These are phyloP conservation scores for Pelecanus crispus DNA, from an alignment of 2,113 vertebrate species.

Conservation along the genomic window DNA sequence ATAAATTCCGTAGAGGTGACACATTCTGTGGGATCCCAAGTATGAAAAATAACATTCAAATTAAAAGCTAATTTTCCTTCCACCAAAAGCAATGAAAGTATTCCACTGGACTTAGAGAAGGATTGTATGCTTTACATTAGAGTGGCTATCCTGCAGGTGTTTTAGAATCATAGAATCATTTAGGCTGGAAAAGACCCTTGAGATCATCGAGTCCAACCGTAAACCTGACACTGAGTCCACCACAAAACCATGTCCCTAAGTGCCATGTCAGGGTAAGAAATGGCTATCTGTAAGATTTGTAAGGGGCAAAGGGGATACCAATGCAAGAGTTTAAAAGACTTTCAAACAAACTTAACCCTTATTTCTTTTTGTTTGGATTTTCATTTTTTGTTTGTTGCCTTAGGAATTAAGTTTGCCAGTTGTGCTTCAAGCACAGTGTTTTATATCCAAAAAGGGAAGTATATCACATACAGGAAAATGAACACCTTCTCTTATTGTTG, in stretches of 20 bases:
- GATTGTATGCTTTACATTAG: background rate
- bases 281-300: background rate
- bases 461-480: background rate
- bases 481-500: background rate
- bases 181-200: background rate
- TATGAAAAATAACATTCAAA: background rate
- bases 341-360: background rate
- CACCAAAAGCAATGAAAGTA: background rate
- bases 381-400: background rate
- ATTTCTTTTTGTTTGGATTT: background rate
- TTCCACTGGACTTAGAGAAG: background rate
- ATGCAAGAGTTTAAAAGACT: background rate
- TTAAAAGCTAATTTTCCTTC: background rate
- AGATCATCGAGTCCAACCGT: background rate
- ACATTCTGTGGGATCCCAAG: background rate
- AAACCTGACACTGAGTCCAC: background rate
- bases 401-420: background rate
- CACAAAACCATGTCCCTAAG: background rate
- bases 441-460: background rate
- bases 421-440: background rate
- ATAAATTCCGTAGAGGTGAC: background rate
- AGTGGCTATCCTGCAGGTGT: background rate
- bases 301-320: background rate
- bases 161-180: background rate
- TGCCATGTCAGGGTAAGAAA: background rate